Evolutionary conservation across 2,113 vertebrate genomes (phyloP), one percentile per base, ranked within the genome.

Genomic region (Lampris megalopsis): DNA sequence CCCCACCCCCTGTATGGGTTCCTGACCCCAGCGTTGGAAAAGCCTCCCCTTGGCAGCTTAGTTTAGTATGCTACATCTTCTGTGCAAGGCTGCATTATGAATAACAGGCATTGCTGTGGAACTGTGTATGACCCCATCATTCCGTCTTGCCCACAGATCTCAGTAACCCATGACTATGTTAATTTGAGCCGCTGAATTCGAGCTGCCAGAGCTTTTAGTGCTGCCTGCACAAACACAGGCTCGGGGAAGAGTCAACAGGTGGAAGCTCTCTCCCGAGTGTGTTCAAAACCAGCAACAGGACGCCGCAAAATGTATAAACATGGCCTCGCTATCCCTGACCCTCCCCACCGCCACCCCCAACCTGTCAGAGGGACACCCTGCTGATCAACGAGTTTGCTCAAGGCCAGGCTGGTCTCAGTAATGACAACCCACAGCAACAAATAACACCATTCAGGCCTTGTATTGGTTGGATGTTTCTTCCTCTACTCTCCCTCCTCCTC

Each of bases 371-470:
- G 83, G 87, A 77, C 82, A 74, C 81, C 86, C 88, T 81, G 79
- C 84, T 81, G 86, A 91, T 90, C 71, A 59, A 83, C 67, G 84
- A 86, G 82, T 88, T 91, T 88, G 86, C 90, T 82, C 82, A 84
- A 81, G 82, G 67, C 81, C 68, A 47, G 75, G 61, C 79, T 62
- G 75, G 81, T 82, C 81, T 79, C 56, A 75, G 87, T 86, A 89
- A 89, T 82, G 85, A 77, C 86, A 78, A 82, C 84, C 85, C 79
- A 63, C 84, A 63, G 81, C 75, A 76, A 94, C 88, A 93, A 92
- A 93, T 86, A 85, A 78, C 77, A 88, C 86, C 84, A 89, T 91
- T 93, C 89, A 94, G 86, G 62, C 77, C 47, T 48, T 83, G 78
- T 74, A 80, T 79, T 54, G 38, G 79, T 88, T 85, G 86, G 79